A percentile compares a stretch with the other conserved stretches of the same genome.
phyloP scores from a whole-genome alignment of 2,113 vertebrate genomes.

The Aythya baeri region DNA sequence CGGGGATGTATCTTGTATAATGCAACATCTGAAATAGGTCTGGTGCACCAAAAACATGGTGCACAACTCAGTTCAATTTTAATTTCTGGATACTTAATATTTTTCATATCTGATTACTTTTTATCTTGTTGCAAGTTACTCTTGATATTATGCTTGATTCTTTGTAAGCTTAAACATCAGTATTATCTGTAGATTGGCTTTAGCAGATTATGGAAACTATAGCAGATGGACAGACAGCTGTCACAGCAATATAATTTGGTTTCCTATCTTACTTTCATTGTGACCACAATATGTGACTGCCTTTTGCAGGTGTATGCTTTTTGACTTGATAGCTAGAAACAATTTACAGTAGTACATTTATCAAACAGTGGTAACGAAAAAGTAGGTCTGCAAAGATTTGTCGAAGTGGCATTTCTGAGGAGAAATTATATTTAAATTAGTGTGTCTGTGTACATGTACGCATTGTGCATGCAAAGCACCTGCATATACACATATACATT shows the following conservation, averaged over 20 bases:
- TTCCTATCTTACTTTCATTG: constrained; percentile 56
- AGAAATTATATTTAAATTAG: neutral
- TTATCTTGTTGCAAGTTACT: constrained; percentile 26
- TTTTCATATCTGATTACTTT: neutral
- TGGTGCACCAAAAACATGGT: neutral
- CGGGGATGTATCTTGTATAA: fast-evolving
- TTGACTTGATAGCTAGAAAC: neutral
- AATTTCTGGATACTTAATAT: neutral
- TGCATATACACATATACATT: neutral
- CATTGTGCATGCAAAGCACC: neutral
- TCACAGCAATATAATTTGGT: constrained; percentile 74
- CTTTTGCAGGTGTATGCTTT: constrained; percentile 60
- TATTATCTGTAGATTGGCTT: constrained; percentile 62
- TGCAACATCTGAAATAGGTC: neutral
- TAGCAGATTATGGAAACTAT: constrained; percentile 60
- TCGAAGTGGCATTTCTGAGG: neutral
- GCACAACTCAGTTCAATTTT: neutral
- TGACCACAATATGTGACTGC: constrained; percentile 52
- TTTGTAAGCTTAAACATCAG: constrained; percentile 43
- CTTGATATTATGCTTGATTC: neutral
- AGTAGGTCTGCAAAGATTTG: neutral
- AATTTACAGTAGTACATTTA: neutral
- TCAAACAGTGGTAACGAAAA: constrained; percentile 1
- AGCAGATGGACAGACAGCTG: constrained; percentile 81
- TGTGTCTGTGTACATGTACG: neutral